phyloP scores from a whole-genome alignment of 2,888 invertebrate genomes.

The Platycnemis pennipes region DNA sequence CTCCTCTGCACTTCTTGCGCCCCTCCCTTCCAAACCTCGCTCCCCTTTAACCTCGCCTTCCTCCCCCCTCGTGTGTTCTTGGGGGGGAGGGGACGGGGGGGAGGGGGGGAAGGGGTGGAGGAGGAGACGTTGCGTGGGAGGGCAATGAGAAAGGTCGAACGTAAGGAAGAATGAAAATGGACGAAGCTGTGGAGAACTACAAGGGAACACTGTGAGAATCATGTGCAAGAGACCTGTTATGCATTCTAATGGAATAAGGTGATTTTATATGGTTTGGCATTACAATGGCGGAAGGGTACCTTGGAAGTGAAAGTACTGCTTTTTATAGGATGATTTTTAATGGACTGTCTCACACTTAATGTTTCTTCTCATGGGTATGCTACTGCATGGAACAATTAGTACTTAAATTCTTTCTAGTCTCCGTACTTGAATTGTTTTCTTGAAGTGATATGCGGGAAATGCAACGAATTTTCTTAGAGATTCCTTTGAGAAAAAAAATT shows the following conservation, averaged over 20 bases:
- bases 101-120: not conserved
- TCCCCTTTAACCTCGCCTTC: slow-evolving; percentile 1
- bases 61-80: not conserved
- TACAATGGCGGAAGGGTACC: not conserved
- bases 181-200: slow-evolving; percentile 1
- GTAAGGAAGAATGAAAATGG: slow-evolving; percentile 17
- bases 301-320: not conserved
- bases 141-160: not conserved
- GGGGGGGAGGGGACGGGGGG: not conserved
- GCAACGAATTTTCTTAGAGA: too few relatives aligned
- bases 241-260: not conserved
- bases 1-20: not conserved
- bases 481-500: too few relatives aligned
- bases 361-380: too few relatives aligned
- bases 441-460: too few relatives aligned
- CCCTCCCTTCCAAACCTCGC: not conserved
- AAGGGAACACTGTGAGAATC: slow-evolving; percentile 2
- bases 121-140: slow-evolving; percentile 20
- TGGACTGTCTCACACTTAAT: too few relatives aligned
- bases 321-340: not conserved
- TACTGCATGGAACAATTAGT: too few relatives aligned
- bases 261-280: not conserved
- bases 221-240: not conserved
- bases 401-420: not conserved
- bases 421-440: too few relatives aligned